Conservation (phyloP, 2,113 vertebrate genomes). For the Cnemophilus loriae region DNA sequence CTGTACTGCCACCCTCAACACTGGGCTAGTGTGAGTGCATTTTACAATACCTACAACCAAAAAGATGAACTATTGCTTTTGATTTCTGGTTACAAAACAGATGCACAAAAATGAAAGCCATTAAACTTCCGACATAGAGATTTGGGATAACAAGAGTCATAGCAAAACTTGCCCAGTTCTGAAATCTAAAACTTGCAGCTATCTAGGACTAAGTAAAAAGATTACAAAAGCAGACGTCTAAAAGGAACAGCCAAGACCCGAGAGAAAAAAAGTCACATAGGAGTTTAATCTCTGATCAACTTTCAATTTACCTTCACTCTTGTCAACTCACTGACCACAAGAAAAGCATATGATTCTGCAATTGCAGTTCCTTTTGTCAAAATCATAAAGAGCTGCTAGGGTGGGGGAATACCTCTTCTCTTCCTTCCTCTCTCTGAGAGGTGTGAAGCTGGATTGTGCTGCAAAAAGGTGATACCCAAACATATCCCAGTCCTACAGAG, state of each 20-base stretch:
- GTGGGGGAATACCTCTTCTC: not conserved
- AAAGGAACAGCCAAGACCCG: not conserved
- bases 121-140: not conserved
- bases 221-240: not conserved
- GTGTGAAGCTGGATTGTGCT: not conserved
- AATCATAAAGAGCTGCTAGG: not conserved
- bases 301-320: not conserved
- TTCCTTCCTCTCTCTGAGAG: not conserved
- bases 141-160: not conserved
- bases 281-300: not conserved
- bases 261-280: not conserved
- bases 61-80: not conserved
- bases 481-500: not conserved
- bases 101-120: not conserved
- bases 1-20: not conserved
- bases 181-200: not conserved
- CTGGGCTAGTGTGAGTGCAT: not conserved
- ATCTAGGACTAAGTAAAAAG: not conserved
- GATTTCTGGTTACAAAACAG: not conserved
- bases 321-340: not conserved
- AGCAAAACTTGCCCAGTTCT: not conserved
- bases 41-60: not conserved
- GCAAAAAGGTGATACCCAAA: not conserved
- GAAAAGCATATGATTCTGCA: not conserved
- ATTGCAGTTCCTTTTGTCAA: not conserved